phyloP scores from a whole-genome alignment of 2,797 vertebrate genomes.

The Microcaecilia unicolor region DNA sequence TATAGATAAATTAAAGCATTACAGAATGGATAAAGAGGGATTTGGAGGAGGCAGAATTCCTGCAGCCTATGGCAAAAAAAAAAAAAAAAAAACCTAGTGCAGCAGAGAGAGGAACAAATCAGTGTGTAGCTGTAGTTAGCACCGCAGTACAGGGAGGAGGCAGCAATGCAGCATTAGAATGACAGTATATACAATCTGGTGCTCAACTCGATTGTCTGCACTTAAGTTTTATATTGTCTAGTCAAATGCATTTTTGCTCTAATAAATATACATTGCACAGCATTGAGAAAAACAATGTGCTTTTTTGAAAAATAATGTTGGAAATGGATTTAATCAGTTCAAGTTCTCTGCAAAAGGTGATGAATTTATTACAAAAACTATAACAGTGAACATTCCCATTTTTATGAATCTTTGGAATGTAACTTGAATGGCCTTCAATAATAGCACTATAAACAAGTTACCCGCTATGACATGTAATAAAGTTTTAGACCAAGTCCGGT shows the following conservation, averaged over 20 bases:
- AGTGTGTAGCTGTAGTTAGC: conserved; percentile 48
- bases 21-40: conserved; percentile 36
- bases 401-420: conserved; percentile 9
- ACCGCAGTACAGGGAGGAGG: conserved; percentile 49
- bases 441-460: conserved; percentile 21
- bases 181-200: conserved; percentile 34
- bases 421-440: conserved; percentile 22
- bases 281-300: too few species aligned
- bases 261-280: too few species aligned
- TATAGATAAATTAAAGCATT: conserved; percentile 16
- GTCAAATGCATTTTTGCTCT: too few species aligned
- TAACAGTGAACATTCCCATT: conserved; percentile 7
- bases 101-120: conserved; percentile 57
- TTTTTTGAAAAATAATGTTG: conserved; percentile 20
- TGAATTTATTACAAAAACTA: conserved; percentile 22
- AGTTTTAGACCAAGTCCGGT: conserved; percentile 16
- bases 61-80: conserved; percentile 48
- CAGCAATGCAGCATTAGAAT: conserved; percentile 69
- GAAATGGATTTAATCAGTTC: conserved; percentile 12
- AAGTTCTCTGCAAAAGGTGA: conserved; percentile 14
- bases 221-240: conserved; percentile 47
- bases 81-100: conserved; percentile 46
- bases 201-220: conserved; percentile 60
- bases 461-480: conserved; percentile 10
- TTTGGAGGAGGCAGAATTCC: conserved; percentile 43